These are phyloP conservation scores for Diarsia rubi DNA, from an alignment of 2,888 invertebrate genomes.

Conservation along the genomic window DNA sequence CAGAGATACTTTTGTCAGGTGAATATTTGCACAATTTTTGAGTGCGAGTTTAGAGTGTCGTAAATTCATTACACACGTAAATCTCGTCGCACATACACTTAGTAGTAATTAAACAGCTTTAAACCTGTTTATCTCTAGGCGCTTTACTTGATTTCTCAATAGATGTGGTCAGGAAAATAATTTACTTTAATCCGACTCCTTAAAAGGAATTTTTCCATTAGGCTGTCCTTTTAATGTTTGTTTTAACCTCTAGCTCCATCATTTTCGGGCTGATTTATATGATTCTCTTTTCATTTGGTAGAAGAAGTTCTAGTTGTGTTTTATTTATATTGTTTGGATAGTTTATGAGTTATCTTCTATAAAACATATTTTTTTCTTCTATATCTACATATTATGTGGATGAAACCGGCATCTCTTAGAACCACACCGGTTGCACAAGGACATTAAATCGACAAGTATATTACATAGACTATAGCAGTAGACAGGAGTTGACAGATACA, in stretches of 20 bases:
- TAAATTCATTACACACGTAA: conserved; percentile 31
- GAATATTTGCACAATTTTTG: conserved; percentile 8
- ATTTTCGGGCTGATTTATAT: not conserved
- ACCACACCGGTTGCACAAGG: too few species aligned
- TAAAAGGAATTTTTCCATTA: not conserved
- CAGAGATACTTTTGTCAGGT: conserved; percentile 3
- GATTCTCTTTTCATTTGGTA: too few species aligned
- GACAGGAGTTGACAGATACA: too few species aligned
- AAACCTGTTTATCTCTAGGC: conserved; percentile 7
- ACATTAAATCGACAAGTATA: too few species aligned
- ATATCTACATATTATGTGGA: too few species aligned
- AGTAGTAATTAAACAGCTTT: conserved; percentile 20
- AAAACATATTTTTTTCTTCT: too few species aligned
- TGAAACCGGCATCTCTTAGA: too few species aligned
- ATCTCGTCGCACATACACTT: conserved; percentile 32
- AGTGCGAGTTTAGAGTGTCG: not conserved
- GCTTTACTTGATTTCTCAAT: conserved; percentile 26
- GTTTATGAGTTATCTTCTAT: too few species aligned
- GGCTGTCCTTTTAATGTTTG: not conserved
- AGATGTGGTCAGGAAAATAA: not conserved
- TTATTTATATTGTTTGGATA: too few species aligned
- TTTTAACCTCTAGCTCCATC: not conserved
- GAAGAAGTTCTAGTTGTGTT: too few species aligned
- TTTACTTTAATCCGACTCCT: not conserved
- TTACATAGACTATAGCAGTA: too few species aligned